These are phyloP conservation scores for Ganaspis sp. DNA, from an alignment of 1,140 invertebrate species.

Conservation along the genomic window DNA sequence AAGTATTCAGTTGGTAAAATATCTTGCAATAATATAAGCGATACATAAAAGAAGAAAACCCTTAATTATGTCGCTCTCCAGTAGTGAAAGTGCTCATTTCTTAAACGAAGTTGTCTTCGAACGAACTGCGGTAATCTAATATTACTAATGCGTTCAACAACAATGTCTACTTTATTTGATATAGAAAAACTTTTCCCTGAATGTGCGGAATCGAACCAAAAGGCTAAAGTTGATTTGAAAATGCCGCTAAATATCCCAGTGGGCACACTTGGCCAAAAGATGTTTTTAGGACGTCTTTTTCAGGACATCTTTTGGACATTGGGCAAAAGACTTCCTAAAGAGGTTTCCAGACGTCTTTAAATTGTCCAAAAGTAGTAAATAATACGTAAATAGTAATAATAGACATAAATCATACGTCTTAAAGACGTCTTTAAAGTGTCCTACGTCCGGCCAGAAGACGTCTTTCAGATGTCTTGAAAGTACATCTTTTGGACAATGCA, in stretches of 20 bases:
- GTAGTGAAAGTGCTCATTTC: slow-evolving; percentile 36
- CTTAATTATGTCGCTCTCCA: slow-evolving; percentile 57
- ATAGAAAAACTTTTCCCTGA: slow-evolving; percentile 30
- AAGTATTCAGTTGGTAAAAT: slow-evolving; percentile 42
- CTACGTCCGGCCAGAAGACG: too few species aligned
- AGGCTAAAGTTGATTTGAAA: background rate
- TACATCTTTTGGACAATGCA: too few species aligned
- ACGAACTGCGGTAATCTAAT: slow-evolving; percentile 42
- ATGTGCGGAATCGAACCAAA: slow-evolving; percentile 37
- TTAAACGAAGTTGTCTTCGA: slow-evolving; percentile 37
- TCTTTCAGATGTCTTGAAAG: too few species aligned
- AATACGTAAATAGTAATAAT: too few species aligned
- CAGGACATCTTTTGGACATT: too few species aligned
- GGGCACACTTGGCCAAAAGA: too few species aligned
- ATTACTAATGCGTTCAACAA: slow-evolving; percentile 34
- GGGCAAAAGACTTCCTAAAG: too few species aligned
- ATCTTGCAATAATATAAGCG: slow-evolving; percentile 38
- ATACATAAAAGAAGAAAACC: slow-evolving; percentile 42
- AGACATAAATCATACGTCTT: too few species aligned
- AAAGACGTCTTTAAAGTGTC: too few species aligned
- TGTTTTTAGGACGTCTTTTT: too few species aligned
- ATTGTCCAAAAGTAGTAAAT: too few species aligned
- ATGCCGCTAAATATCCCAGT: background rate
- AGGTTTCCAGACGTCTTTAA: too few species aligned
- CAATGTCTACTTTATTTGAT: background rate